Base-by-base conservation (phyloP, 2,113 vertebrate genomes). In the Catharus bicknelli region DNA sequence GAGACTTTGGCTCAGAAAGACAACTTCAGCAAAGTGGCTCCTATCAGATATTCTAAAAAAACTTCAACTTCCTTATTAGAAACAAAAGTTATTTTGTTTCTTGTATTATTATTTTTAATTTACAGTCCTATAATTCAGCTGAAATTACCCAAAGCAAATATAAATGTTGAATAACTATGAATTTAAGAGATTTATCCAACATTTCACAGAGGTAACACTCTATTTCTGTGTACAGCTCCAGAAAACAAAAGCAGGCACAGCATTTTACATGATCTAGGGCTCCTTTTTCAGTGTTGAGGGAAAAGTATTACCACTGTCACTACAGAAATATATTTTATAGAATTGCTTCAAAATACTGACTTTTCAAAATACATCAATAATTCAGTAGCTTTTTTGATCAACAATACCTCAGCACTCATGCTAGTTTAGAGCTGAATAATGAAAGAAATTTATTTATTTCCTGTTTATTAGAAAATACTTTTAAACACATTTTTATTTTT, bases 11-110 rank as follows among this genome's bases (percentile, higher is more conserved):
- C 70, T 88, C 57, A 83, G 92, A 87, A 55, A 90, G 77, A 38
- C 47, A 81, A 76, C 72, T 92, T 88, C 80, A 94, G 4, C 82
- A 53, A 93, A 95, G 75, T 54, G 43, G n/a, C 72, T 92, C 36
- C n/a, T 40, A 45, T 51, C 43, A 76, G 10, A 73, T 70, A 74
- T 36, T 63, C 19, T 64, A 53, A 85, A 88, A 79, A 67, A 66
- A 2, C 13, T 58, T 57, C 43, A 83, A 68, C 32, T 84, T 61
- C 34, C 47, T 75, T 75, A 74, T 51, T 62, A 81, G 83, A 91
- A 94, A 84, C 16, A 81, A 67, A 91, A 88, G 38, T 15, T 32
- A 50, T 22, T 78, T 88, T 45, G 9, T 36, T 76, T 13, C 43
- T 57, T 23, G 32, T 38, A 42, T 2, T 36, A 43, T 59, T 83